Conservation (phyloP, 2,113 vertebrate species). For the Ptychochromis oligacanthus region DNA sequence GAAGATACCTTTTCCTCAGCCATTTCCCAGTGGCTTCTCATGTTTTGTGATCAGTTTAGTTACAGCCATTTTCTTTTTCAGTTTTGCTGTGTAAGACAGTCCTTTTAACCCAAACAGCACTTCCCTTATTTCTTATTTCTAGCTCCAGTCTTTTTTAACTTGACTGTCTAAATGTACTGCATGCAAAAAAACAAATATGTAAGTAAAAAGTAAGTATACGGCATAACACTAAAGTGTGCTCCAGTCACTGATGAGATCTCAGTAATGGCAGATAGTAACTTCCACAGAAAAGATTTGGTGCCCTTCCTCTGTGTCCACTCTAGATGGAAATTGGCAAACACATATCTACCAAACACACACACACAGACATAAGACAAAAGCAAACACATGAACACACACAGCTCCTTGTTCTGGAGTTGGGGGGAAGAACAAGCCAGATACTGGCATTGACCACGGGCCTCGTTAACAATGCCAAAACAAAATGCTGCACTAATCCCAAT, state of each 20-base stretch:
- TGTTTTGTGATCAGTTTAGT: not conserved
- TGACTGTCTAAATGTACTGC: not conserved
- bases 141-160: not conserved
- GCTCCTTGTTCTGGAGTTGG: conserved; percentile 36
- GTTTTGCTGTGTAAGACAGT: not conserved
- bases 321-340: not conserved
- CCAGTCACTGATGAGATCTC: not conserved
- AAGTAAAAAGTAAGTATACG: not conserved
- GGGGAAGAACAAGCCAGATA: conserved; percentile 32
- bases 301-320: not conserved
- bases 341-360: not conserved
- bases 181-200: not conserved
- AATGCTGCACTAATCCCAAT: conserved; percentile 75
- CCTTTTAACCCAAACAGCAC: no score
- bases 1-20: not conserved
- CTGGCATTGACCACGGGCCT: conserved; percentile 63
- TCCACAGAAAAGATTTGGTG: not conserved
- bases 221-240: not conserved
- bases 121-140: not conserved
- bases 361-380: not conserved
- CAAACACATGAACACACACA: conserved; percentile 16
- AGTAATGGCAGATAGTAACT: not conserved
- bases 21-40: not conserved
- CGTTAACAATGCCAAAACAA: conserved; percentile 66
- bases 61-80: not conserved